phyloP scores from a whole-genome alignment of 92 coral and sea anemone species.

The Porites divaricata region DNA sequence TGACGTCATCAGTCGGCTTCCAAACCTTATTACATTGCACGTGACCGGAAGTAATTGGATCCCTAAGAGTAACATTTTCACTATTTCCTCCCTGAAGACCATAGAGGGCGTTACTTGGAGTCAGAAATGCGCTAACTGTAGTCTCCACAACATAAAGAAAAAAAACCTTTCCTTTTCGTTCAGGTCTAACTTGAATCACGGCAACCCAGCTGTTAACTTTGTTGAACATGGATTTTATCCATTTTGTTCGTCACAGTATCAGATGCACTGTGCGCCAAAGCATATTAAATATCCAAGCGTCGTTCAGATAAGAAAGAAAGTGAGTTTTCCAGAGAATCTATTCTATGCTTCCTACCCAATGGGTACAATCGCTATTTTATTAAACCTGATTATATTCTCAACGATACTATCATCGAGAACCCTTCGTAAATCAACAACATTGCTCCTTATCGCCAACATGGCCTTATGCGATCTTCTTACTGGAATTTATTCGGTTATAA shows the following conservation, averaged over 20 bases:
- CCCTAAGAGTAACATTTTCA: constrained; percentile 23
- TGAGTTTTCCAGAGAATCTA: constrained; percentile 6
- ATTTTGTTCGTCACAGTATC: neutral
- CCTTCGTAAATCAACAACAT: constrained; percentile 27
- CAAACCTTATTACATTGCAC: constrained; percentile 10
- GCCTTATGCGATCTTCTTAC: constrained; percentile 28
- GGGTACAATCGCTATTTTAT: constrained; percentile 19
- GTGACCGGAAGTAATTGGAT: constrained; percentile 30
- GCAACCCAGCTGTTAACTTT: neutral
- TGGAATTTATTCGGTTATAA: constrained; percentile 28
- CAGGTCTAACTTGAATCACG: neutral
- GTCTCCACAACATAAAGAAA: neutral
- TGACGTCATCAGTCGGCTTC: constrained; percentile 18
- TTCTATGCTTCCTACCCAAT: constrained; percentile 22
- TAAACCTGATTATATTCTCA: constrained; percentile 11
- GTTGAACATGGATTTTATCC: constrained; percentile 22
- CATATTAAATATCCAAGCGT: neutral
- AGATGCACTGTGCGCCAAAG: neutral
- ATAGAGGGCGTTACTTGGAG: constrained; percentile 33
- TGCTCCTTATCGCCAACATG: constrained; percentile 40
- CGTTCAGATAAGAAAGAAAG: neutral
- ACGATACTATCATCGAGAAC: constrained; percentile 9
- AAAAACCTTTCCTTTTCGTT: neutral
- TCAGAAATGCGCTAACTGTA: constrained; percentile 22
- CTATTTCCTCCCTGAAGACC: neutral